A percentile compares a stretch with the other conserved stretches of the same genome.
Conservation (phyloP, 2,797 vertebrate species). For the Lindbergichthys nudifrons region DNA sequence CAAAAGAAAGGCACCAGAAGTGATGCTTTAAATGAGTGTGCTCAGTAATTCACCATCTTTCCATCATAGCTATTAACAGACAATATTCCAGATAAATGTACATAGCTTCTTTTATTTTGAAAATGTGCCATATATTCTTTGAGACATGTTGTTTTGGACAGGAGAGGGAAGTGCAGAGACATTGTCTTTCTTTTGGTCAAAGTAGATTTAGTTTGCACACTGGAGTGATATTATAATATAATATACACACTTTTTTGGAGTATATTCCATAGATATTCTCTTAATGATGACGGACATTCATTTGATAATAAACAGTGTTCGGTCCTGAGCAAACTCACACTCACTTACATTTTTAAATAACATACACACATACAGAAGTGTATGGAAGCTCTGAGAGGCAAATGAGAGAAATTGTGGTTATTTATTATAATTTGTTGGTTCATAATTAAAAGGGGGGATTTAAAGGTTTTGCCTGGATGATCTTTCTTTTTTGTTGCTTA, state of each 20-base stretch:
- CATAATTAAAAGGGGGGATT: too few relatives aligned
- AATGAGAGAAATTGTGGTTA: too few relatives aligned
- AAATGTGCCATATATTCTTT: slow-evolving; percentile 39
- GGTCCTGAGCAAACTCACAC: slow-evolving; percentile 71
- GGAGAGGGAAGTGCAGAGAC: slow-evolving; percentile 31
- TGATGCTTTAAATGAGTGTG: slow-evolving; percentile 35
- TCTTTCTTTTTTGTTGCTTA: too few relatives aligned
- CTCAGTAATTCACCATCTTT: slow-evolving; percentile 24
- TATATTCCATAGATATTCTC: slow-evolving; percentile 31
- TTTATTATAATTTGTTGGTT: too few relatives aligned
- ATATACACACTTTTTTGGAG: slow-evolving; percentile 21
- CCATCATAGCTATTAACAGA: slow-evolving; percentile 2
- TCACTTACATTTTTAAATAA: background rate
- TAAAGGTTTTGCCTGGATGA: too few relatives aligned
- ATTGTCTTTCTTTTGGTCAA: slow-evolving; percentile 46
- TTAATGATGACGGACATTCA: slow-evolving; percentile 59
- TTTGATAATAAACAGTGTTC: slow-evolving; percentile 63
- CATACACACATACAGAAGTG: slow-evolving; percentile 22
- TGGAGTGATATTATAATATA: slow-evolving; percentile 28
- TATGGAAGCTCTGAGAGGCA: too few relatives aligned
- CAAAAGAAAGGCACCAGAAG: slow-evolving; percentile 8
- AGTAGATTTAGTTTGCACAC: slow-evolving; percentile 33
- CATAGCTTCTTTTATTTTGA: slow-evolving; percentile 64
- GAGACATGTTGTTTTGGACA: slow-evolving; percentile 38
- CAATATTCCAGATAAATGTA: slow-evolving; percentile 5